Evolutionary conservation across 2,888 invertebrate genomes (phyloP).

Genomic region (Temnothorax unifasciatus): DNA sequence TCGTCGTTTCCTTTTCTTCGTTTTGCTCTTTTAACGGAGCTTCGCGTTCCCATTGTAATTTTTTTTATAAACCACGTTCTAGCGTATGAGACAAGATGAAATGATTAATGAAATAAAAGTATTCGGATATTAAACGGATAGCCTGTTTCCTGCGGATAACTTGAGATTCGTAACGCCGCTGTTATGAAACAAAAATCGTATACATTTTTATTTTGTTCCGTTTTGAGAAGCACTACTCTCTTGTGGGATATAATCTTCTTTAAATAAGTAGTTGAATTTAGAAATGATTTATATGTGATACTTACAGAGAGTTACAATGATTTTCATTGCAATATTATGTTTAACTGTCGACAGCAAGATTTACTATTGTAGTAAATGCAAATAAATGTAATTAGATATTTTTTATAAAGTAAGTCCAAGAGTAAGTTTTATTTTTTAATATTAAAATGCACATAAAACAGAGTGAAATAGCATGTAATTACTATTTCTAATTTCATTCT

Average conservation of each 20-base stretch:
- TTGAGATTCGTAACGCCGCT: conserved; percentile 34
- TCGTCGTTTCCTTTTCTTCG: conserved; percentile 26
- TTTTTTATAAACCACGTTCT: conserved; percentile 73
- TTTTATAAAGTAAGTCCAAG: conserved; percentile 24
- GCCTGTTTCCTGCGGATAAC: conserved; percentile 59
- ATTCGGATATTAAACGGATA: conserved; percentile 70
- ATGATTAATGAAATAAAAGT: conserved; percentile 71
- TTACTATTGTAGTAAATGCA: conserved; percentile 14
- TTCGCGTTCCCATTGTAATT: conserved; percentile 70
- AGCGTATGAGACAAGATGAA: conserved; percentile 51
- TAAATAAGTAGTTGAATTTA: conserved; percentile 12
- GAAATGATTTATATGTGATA: conserved; percentile 16
- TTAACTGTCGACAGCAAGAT: background rate
- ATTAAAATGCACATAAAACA: conserved; percentile 1
- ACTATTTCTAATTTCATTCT: background rate
- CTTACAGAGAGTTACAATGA: conserved; percentile 20
- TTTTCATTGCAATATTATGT: conserved; percentile 47
- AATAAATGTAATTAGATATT: conserved; percentile 46
- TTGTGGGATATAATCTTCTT: background rate
- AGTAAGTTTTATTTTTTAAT: conserved; percentile 23
- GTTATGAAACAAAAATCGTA: background rate
- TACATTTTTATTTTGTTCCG: conserved; percentile 2
- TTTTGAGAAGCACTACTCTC: conserved; percentile 5
- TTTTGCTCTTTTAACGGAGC: conserved; percentile 57
- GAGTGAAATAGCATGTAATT: background rate